phyloP scores from a whole-genome alignment of 2,888 invertebrate species.

The Lymantria monacha region DNA sequence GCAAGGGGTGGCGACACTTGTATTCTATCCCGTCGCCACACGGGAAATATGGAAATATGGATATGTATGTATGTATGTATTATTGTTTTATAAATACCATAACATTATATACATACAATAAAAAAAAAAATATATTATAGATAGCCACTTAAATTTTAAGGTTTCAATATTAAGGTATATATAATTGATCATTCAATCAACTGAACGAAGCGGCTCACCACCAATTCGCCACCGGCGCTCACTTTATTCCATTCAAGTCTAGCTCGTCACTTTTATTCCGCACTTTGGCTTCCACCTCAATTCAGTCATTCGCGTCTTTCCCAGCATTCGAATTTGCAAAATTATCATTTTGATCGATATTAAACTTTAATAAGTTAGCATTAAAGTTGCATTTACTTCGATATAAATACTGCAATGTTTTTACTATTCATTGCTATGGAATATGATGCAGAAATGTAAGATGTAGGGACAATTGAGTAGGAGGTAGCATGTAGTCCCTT shows the following conservation, averaged over 20 bases:
- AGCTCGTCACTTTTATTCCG: slow-evolving; percentile 76
- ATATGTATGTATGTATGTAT: no score
- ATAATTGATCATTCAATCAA: no score
- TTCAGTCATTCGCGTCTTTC: slow-evolving; percentile 74
- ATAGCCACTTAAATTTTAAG: no score
- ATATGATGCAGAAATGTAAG: slow-evolving; percentile 80
- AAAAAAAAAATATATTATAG: no score
- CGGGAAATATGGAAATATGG: no score
- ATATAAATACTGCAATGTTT: slow-evolving; percentile 58
- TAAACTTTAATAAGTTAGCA: slow-evolving; percentile 17
- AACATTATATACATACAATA: no score
- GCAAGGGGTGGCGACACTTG: no score
- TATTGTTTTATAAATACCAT: no score
- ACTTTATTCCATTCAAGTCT: slow-evolving; percentile 39
- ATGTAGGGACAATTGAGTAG: slow-evolving; percentile 76
- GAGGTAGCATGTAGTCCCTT: slow-evolving; percentile 54
- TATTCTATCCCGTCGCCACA: no score
- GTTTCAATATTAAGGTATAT: no score
- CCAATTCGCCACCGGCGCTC: slow-evolving; percentile 17
- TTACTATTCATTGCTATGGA: slow-evolving; percentile 77
- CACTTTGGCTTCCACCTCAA: slow-evolving; percentile 76
- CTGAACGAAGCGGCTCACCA: not conserved
- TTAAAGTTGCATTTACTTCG: slow-evolving; percentile 27
- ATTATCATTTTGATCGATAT: slow-evolving; percentile 27
- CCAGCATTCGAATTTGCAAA: slow-evolving; percentile 68